Evolutionary conservation across 2,113 vertebrate genomes (phyloP).

Genomic region (Madoqua kirkii): DNA sequence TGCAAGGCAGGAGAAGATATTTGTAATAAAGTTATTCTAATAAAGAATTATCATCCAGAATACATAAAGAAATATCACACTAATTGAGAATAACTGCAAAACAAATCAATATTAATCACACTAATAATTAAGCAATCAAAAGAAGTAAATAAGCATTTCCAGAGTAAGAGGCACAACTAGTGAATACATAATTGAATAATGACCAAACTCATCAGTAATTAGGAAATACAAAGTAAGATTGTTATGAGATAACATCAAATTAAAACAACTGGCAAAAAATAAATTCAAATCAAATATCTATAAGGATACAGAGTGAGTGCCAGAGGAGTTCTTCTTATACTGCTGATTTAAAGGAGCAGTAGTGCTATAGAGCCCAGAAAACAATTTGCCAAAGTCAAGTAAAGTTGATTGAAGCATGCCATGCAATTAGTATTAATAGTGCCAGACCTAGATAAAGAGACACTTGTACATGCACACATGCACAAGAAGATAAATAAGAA

Average conservation of each 20-base stretch:
- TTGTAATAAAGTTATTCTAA: neutral
- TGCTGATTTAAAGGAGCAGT: too few relatives aligned
- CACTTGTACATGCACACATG: neutral
- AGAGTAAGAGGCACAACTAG: neutral
- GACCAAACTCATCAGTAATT: neutral
- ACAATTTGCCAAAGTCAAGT: neutral
- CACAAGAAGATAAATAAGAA: neutral
- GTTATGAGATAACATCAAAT: neutral
- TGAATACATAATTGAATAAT: neutral
- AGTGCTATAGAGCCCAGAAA: neutral
- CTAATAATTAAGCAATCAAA: neutral
- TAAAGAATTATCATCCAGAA: neutral
- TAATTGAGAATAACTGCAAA: neutral
- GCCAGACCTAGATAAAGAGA: neutral
- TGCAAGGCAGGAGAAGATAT: neutral
- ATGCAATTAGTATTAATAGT: neutral
- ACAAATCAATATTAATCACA: neutral
- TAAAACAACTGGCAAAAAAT: neutral
- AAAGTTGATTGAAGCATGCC: neutral
- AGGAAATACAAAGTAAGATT: neutral
- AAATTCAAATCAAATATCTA: neutral
- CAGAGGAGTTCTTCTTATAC: neutral
- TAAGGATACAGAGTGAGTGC: neutral
- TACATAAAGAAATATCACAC: neutral
- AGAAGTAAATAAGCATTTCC: neutral